Evolutionary conservation across 2,888 invertebrate genomes (phyloP), one percentile per base, ranked within the genome.

Genomic region (Drosophila picticornis): DNA sequence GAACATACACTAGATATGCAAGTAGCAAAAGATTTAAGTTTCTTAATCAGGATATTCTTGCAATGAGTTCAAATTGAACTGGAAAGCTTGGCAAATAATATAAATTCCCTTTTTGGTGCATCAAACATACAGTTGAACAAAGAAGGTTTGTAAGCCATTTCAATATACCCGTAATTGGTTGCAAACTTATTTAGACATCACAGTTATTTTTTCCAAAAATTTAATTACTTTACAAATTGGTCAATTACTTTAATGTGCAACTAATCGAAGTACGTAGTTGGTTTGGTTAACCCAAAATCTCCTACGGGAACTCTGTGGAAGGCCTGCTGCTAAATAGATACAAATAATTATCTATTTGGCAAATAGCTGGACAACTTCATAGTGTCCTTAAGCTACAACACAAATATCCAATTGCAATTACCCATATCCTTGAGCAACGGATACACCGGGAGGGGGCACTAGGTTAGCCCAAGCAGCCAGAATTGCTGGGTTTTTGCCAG

Each of bases 381-480:
- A 50, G 34, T 48, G 51, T 53, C 48, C 55, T 40, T 58, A 55
- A 38, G 46, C 16, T 31, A n/a, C n/a, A 22, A 22, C 46, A 7
- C n/a, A 16, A 5, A 60, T 62, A 85, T 88, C 78, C 86, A 78
- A 90, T 76, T 76, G 90, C 89, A 83, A 88, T 90, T 90, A 81
- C 43, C 53, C 48, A 59, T 78, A 74, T 68, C 67, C 67, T 46
- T 70, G 78, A 58, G 70, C 61, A 69, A 58, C 40, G 75, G 68
- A 70, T 53, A 61, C 65, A 58, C 59, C 65, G 62, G 66, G 66
- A 72, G 72, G 76, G 80, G 80, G 72, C 72, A 31, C 81, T 85
- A 90, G 88, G 90, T 82, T 90, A 78, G 85, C 90, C 90, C 78
- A 85, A 88, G 74, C 65, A 84, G 75, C 82, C 84, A 84, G 78